Evolutionary conservation across 2,113 vertebrate genomes (phyloP).

Genomic region (Psephotus haematonotus): DNA sequence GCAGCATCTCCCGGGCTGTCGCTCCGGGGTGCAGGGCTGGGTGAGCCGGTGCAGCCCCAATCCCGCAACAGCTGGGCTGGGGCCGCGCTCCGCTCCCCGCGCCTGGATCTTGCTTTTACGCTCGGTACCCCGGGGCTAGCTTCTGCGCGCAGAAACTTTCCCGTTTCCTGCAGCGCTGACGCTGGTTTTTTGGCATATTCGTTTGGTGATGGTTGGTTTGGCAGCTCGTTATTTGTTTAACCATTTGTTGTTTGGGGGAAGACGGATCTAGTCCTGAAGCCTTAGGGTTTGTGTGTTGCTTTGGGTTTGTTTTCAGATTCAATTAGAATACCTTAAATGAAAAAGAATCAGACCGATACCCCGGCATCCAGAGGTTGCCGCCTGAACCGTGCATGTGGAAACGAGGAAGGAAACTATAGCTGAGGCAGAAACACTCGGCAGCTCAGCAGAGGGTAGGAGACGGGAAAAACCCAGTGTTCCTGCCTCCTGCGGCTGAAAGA

Average conservation of each 20-base stretch:
- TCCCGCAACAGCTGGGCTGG: background rate
- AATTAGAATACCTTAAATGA: background rate
- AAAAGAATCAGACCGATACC: background rate
- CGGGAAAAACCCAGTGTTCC: background rate
- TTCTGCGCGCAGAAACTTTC: constrained; percentile 56
- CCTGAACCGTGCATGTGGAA: background rate
- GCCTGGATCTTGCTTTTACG: background rate
- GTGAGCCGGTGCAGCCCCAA: background rate
- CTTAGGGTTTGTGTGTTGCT: background rate
- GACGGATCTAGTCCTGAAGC: background rate
- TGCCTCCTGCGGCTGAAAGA: background rate
- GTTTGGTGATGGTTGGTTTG: background rate
- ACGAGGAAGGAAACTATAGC: background rate
- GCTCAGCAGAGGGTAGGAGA: background rate
- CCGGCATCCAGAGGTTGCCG: background rate
- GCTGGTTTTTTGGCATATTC: constrained; percentile 10
- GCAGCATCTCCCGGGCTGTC: background rate
- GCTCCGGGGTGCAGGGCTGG: background rate
- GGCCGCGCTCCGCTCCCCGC: background rate
- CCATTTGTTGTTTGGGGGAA: background rate
- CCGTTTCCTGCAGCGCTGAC: constrained; percentile 14
- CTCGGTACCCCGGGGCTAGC: background rate
- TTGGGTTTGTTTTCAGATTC: background rate
- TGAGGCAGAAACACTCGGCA: background rate
- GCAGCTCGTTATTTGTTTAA: constrained; percentile 20